Base-by-base conservation (phyloP, 92 coral and sea anemone species). In the Phenganax marumi region DNA sequence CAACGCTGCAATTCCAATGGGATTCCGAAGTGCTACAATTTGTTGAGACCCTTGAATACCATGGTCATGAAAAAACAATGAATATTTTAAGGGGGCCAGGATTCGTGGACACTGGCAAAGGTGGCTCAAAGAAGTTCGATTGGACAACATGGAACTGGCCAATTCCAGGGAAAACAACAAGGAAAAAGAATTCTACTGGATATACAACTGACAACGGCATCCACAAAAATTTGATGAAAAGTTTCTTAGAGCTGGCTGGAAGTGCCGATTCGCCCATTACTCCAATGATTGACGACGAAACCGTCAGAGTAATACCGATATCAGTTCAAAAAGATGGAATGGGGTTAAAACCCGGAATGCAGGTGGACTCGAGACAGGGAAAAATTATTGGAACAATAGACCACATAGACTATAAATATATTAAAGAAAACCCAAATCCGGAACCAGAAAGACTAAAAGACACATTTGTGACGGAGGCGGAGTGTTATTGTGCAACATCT, bases 71-170 rank as follows among this genome's bases (percentile, higher is more conserved):
- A 55, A 83, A 72, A 53, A 48, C 66, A 13, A 25, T 83, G 47
- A 72, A 83, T 47, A n/a, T 83, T 8, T 25, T 83, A 6, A 10
- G 86, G 50, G 86, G 86, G 12, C 70, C 80, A 8, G 80, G 86
- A 10, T 72, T 71, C 39, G 33, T 72, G 39, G 86, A 72, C 12
- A 52, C 80, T 17, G 86, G 86, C 17, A 72, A 72, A 58, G 86
- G 86, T 13, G 86, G 80, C 8, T 14, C 1, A n/a, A 71, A 83
- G 80, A 10, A 39, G 54, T 83, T 83, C 72, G 86, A 83, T 33
- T 83, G 86, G 80, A 25, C 80, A 14, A 54, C 80, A 5, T 83
- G 86, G 86, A 83, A 83, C 47, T 83, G 86, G 80, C 86, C 80
- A 10, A 18, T 73, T 7, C 86, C 86, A 6, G 86, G 80, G 48